A percentile compares a stretch with the other conserved stretches of the same genome.
These are phyloP conservation scores for Leptodactylus fuscus DNA, from an alignment of 2,113 vertebrate genomes.

Conservation along the genomic window DNA sequence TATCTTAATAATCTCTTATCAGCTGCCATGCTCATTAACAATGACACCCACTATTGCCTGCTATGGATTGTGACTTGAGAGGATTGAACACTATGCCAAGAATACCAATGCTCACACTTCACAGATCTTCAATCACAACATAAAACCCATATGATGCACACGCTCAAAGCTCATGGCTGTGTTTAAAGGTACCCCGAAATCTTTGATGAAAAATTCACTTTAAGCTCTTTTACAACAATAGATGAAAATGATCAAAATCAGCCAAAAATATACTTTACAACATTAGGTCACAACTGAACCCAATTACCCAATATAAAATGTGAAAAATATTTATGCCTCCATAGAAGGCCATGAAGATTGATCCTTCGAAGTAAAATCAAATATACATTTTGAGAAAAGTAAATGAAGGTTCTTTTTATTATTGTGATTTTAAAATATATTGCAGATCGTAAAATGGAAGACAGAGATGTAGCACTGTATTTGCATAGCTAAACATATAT, in stretches of 20 bases:
- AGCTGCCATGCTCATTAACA: neutral
- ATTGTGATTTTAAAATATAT: neutral
- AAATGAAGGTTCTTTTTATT: neutral
- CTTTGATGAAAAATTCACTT: constrained; percentile 20
- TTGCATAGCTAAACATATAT: too few relatives aligned
- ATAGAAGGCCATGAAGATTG: neutral
- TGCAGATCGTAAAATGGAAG: too few relatives aligned
- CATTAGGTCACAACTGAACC: neutral
- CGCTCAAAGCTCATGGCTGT: neutral
- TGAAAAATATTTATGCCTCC: neutral
- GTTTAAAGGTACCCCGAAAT: neutral
- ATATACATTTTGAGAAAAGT: neutral
- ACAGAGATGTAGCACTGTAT: too few relatives aligned
- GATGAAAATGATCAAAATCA: neutral
- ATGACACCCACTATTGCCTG: constrained; percentile 13
- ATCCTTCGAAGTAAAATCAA: neutral
- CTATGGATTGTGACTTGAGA: neutral
- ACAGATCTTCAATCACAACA: constrained; percentile 20
- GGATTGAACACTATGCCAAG: neutral
- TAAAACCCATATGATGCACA: neutral
- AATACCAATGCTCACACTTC: neutral
- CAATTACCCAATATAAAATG: neutral
- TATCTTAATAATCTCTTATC: neutral
- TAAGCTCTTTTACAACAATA: neutral
- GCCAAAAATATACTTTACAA: neutral